Conservation (phyloP, 1,140 invertebrate species). For the Drosophila equinoxialis region DNA sequence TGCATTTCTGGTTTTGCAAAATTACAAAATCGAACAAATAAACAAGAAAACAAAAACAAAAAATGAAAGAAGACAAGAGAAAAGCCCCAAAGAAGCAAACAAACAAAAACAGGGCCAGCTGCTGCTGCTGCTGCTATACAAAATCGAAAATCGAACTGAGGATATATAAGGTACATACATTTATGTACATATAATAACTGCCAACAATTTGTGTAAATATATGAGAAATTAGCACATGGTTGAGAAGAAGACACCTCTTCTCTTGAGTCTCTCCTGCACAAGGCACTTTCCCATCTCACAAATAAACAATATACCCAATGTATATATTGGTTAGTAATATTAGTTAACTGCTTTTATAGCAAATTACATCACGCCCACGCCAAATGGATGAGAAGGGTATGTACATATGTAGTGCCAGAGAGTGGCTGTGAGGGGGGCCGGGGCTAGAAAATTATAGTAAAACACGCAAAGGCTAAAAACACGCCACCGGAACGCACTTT, state of each 20-base stretch:
- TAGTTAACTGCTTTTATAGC: slow-evolving; percentile 74
- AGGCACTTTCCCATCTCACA: slow-evolving; percentile 17
- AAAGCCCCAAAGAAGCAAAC: slow-evolving; percentile 20
- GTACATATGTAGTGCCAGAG: too few relatives aligned
- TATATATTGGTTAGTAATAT: slow-evolving; percentile 59
- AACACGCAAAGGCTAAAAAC: slow-evolving; percentile 61
- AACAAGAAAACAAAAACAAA: not conserved
- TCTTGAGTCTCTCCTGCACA: slow-evolving; percentile 14
- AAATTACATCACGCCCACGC: slow-evolving; percentile 79
- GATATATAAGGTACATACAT: too few relatives aligned
- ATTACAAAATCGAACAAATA: slow-evolving; percentile 5
- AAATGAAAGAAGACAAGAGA: not conserved
- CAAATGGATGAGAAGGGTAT: slow-evolving; percentile 22
- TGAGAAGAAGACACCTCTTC: slow-evolving; percentile 8
- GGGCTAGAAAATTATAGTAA: slow-evolving; percentile 32
- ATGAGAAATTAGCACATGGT: slow-evolving; percentile 67
- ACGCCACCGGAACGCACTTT: slow-evolving; percentile 76
- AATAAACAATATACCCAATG: slow-evolving; percentile 19
- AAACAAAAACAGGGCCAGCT: slow-evolving; percentile 6
- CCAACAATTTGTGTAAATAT: slow-evolving; percentile 31
- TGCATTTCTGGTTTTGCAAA: slow-evolving; percentile 11
- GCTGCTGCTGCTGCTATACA: slow-evolving; percentile 2
- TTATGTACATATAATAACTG: slow-evolving; percentile 11
- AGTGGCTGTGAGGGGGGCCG: not conserved
- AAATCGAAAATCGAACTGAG: slow-evolving; percentile 18